Percentiles rank a stretch among this genome's conserved stretches.
phyloP scores from a whole-genome alignment of 2,888 invertebrate species.

The Lepidonotus clava region DNA sequence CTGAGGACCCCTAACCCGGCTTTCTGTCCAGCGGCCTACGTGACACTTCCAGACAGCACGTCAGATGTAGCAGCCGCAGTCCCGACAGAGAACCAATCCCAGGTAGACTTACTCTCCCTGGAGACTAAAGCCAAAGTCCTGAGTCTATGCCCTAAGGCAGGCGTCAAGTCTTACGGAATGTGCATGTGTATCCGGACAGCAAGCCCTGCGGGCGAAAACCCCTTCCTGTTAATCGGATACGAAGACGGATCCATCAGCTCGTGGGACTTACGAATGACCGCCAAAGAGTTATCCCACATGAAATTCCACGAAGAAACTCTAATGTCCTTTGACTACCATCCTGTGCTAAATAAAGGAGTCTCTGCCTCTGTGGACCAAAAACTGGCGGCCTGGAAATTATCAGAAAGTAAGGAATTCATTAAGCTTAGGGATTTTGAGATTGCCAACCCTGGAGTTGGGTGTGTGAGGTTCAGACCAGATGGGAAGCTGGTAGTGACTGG shows the following conservation, averaged over 20 bases:
- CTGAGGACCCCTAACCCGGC: slow-evolving; percentile 1
- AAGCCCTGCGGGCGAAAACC: background rate
- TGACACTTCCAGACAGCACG: too few species aligned
- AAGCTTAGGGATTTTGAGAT: slow-evolving; percentile 8
- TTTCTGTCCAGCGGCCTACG: background rate
- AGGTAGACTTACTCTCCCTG: background rate
- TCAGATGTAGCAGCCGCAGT: background rate
- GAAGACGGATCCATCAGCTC: background rate
- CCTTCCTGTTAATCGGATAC: background rate
- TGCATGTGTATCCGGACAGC: background rate
- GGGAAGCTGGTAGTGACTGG: slow-evolving; percentile 72
- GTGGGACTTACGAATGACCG: background rate
- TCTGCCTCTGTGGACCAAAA: background rate
- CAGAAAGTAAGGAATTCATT: background rate
- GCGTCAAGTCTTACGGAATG: background rate
- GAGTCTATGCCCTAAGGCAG: background rate
- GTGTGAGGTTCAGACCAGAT: slow-evolving; percentile 69
- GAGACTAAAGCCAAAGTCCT: background rate
- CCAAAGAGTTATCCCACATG: background rate
- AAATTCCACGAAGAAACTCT: background rate
- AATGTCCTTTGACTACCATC: slow-evolving; percentile 24
- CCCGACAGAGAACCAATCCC: slow-evolving; percentile 35
- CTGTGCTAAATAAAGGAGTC: background rate
- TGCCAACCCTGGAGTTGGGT: slow-evolving; percentile 72
- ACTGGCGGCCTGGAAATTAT: background rate